Base-by-base conservation (phyloP, 2,113 vertebrate species). In the Acanthisitta chloris region DNA sequence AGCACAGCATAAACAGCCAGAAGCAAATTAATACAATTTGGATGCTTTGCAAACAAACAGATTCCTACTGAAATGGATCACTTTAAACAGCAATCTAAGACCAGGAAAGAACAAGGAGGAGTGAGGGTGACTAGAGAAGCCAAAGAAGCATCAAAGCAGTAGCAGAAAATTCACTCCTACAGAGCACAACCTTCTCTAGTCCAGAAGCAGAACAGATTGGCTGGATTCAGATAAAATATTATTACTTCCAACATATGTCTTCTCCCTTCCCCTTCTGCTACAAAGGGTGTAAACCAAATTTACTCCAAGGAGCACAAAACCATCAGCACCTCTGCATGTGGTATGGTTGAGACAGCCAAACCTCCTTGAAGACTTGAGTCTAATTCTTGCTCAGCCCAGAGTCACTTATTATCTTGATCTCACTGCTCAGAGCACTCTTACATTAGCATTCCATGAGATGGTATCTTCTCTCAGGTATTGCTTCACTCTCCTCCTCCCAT, bases 181-280 rank as follows among this genome's bases (percentile, higher is more conserved):
- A 87, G 52, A 77, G 25, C 9, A 71, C 15, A 14, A 4, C 46
- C 25, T 86, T 36, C 36, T 79, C 31, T 17, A 40, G 19, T 42
- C 31, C 31, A 29, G 67, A 77, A 81, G 36, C 57, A 87, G 64
- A 54, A 69, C 9, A 52, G 26, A 67, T 3, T 57, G 2, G 24
- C 33, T 31, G 58, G 10, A 62, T 67, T 55, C 49, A 83, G 10
- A 59, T 11, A 6, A 65, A 46, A 24, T 33, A 59, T 78, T 29
- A 14, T 10, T 40, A 1, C 28, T 74, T 23, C 55, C 80, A 31
- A 18, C 5, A 59, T 0, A 0, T 6, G 12, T 45, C 49, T 48
- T 40, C 33, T 73, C 18, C 42, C 33, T 20, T 69, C 61, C 26
- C 52, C 33, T 83, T 66, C 71, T 83, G 28, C 51, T 46, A 64